Evolutionary conservation across 2,888 invertebrate species (phyloP).

Genomic region (Parnassius orleans): DNA sequence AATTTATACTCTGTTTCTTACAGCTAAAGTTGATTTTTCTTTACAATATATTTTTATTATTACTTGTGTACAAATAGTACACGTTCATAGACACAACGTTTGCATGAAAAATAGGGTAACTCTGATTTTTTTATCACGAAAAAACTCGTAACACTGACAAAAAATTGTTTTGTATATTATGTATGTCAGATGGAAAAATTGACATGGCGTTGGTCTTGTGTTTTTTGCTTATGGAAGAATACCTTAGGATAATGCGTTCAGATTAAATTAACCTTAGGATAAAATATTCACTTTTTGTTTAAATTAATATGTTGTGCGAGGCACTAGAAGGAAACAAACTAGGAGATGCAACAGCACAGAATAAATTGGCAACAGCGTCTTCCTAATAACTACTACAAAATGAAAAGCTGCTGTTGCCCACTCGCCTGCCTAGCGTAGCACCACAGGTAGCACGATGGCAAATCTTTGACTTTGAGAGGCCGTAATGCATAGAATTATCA

Average conservation of each 20-base stretch:
- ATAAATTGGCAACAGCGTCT: too few relatives aligned
- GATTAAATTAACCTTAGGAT: slow-evolving; percentile 6
- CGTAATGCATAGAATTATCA: too few relatives aligned
- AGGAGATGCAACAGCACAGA: too few relatives aligned
- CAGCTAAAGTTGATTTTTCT: slow-evolving; percentile 28
- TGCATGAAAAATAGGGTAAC: slow-evolving; percentile 37
- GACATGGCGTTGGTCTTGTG: slow-evolving; percentile 3
- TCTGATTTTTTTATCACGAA: slow-evolving; percentile 33
- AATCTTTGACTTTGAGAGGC: too few relatives aligned
- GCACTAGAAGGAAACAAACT: too few relatives aligned
- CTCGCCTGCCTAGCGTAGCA: too few relatives aligned
- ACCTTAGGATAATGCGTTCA: slow-evolving; percentile 7
- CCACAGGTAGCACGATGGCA: too few relatives aligned
- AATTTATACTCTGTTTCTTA: slow-evolving; percentile 31
- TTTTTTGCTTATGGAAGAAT: slow-evolving; percentile 2
- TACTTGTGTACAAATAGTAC: slow-evolving; percentile 40
- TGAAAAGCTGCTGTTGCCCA: too few relatives aligned
- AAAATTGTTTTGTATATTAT: slow-evolving; percentile 23
- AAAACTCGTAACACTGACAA: slow-evolving; percentile 24
- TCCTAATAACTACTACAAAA: too few relatives aligned
- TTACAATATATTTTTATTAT: slow-evolving; percentile 39
- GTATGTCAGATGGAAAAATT: slow-evolving; percentile 15
- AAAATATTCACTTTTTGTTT: background rate
- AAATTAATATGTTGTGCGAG: background rate
- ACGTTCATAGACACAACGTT: slow-evolving; percentile 30